Evolutionary conservation across 1,140 invertebrate genomes (phyloP).

Genomic region (Bathynomus jamesi): DNA sequence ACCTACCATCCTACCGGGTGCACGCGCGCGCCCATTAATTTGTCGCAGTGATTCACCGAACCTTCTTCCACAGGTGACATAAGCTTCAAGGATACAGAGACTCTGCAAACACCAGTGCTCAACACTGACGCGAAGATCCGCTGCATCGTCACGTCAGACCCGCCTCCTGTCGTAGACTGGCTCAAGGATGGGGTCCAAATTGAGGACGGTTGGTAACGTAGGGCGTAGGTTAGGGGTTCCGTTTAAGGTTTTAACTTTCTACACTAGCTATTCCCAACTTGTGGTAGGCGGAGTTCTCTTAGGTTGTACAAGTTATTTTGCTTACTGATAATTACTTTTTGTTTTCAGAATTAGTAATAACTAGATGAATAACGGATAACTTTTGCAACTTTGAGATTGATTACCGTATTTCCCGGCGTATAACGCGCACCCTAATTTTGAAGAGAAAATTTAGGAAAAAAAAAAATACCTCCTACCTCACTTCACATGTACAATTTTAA

Average conservation of each 20-base stretch:
- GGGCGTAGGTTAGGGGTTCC: neutral
- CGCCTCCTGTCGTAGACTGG: conserved; percentile 75
- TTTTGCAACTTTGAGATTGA: no score
- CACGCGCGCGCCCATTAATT: no score
- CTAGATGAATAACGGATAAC: no score
- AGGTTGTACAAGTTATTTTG: neutral
- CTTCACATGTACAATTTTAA: no score
- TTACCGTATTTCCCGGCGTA: no score
- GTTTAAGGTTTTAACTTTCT: neutral
- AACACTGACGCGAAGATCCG: conserved; percentile 64
- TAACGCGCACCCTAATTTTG: no score
- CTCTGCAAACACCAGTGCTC: conserved; percentile 70
- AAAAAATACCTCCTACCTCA: no score
- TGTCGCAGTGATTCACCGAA: no score
- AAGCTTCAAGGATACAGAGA: conserved; percentile 73
- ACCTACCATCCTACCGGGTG: no score
- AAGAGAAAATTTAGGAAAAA: no score
- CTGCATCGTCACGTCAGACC: conserved; percentile 76
- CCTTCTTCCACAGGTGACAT: conserved; percentile 76
- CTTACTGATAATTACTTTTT: neutral
- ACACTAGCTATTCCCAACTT: no score
- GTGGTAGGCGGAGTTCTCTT: no score
- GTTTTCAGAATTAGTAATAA: neutral
- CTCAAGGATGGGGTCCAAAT: conserved; percentile 61
- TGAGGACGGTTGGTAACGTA: conserved; percentile 30